Evolutionary conservation across 2,888 invertebrate genomes (phyloP).

Genomic region (Drosophila kanekoi): DNA sequence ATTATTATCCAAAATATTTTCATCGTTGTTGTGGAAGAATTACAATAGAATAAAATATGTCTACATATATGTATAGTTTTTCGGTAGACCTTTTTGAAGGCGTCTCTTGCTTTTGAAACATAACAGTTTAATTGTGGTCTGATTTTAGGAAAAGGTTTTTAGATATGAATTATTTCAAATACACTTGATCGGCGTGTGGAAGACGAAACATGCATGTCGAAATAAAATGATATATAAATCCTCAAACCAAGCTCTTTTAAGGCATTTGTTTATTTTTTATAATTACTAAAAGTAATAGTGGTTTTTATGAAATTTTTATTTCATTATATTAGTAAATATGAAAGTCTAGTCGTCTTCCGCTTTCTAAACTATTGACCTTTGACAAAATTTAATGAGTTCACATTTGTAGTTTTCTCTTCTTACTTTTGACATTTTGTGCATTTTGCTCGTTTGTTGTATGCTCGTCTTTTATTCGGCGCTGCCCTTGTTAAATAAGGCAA

Average conservation of each 20-base stretch:
- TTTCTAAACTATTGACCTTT: conserved; percentile 41
- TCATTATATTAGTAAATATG: neutral
- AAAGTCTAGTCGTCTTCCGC: conserved; percentile 38
- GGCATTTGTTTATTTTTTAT: neutral
- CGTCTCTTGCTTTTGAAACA: no score
- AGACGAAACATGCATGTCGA: no score
- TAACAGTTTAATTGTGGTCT: no score
- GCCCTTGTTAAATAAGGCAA: conserved; percentile 75
- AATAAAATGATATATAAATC: no score
- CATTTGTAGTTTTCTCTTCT: conserved; percentile 46
- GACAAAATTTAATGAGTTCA: conserved; percentile 15
- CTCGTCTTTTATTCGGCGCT: conserved; percentile 20
- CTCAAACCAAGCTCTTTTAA: neutral
- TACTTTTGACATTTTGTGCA: conserved; percentile 34
- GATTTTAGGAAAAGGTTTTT: no score
- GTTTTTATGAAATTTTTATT: conserved; percentile 43
- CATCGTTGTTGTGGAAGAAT: no score
- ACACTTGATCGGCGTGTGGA: no score
- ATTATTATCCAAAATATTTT: no score
- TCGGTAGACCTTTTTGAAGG: no score
- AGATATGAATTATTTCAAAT: no score
- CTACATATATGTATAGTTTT: no score
- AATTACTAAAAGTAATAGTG: conserved; percentile 14
- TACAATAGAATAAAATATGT: no score
- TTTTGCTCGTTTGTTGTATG: conserved; percentile 20